These are phyloP conservation scores for Agonopterix arenella DNA, from an alignment of 2,888 invertebrate genomes.

Conservation along the genomic window DNA sequence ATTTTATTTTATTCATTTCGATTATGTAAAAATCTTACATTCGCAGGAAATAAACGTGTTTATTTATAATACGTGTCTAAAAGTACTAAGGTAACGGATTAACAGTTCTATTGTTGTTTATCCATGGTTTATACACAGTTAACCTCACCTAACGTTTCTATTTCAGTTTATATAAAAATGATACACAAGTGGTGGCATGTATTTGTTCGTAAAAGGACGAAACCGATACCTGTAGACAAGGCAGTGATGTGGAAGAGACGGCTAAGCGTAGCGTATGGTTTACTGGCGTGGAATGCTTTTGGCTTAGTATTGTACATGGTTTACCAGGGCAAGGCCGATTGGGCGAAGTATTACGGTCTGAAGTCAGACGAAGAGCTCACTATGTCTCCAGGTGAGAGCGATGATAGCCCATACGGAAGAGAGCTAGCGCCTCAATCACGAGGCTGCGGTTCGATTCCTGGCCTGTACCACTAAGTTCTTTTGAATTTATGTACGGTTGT, in stretches of 20 bases:
- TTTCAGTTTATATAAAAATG: background rate
- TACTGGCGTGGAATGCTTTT: constrained; percentile 85
- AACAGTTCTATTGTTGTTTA: background rate
- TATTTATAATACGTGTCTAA: too few species aligned
- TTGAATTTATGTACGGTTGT: too few species aligned
- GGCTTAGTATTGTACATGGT: constrained; percentile 78
- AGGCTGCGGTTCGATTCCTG: too few species aligned
- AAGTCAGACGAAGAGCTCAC: constrained; percentile 77
- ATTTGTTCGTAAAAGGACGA: constrained; percentile 55
- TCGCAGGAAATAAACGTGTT: too few species aligned
- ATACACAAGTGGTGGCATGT: constrained; percentile 64
- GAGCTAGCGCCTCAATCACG: too few species aligned
- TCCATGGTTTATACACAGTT: background rate
- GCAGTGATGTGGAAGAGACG: constrained; percentile 79
- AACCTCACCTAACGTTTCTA: background rate
- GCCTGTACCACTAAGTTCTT: too few species aligned
- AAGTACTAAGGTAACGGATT: too few species aligned
- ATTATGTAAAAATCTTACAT: too few species aligned
- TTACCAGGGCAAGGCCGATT: constrained; percentile 79
- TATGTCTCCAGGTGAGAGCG: constrained; percentile 78
- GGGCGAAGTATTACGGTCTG: constrained; percentile 81
- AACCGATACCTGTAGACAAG: constrained; percentile 55
- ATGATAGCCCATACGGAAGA: too few species aligned
- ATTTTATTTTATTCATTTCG: too few species aligned
- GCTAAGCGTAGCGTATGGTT: constrained; percentile 78